A percentile compares a stretch with the other conserved stretches of the same genome.
Conservation (phyloP, 1,140 invertebrate genomes). For the Popillia japonica region DNA sequence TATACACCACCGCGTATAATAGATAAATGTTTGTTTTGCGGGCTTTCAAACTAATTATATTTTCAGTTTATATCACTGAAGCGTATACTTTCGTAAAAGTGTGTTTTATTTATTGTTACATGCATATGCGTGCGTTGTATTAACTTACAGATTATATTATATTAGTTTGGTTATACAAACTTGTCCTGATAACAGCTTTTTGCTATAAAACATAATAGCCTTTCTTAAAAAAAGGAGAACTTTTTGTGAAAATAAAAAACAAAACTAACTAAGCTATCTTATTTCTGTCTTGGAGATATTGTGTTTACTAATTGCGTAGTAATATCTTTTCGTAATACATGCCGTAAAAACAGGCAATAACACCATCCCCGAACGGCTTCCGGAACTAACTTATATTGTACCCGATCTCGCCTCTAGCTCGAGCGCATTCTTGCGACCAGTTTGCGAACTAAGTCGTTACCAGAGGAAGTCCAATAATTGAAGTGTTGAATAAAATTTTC, state of each 20-base stretch:
- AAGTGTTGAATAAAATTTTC: conserved; percentile 35
- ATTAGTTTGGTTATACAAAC: too few relatives aligned
- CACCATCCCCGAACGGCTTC: background rate
- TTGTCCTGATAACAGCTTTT: too few relatives aligned
- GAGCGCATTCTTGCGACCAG: conserved; percentile 21
- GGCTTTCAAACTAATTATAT: conserved; percentile 15
- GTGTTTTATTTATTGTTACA: too few relatives aligned
- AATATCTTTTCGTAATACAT: conserved; percentile 15
- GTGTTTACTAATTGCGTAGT: conserved; percentile 2
- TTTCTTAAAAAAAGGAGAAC: too few relatives aligned
- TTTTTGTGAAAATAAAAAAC: too few relatives aligned
- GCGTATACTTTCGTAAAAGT: background rate
- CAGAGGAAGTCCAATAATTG: conserved; percentile 22
- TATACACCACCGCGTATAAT: background rate
- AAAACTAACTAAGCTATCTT: too few relatives aligned
- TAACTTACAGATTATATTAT: too few relatives aligned
- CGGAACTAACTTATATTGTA: background rate
- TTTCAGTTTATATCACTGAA: background rate
- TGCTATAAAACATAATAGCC: too few relatives aligned
- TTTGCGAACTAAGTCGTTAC: conserved; percentile 25
- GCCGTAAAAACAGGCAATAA: conserved; percentile 5
- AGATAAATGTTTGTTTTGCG: conserved; percentile 6
- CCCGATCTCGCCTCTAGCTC: background rate
- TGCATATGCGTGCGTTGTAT: too few relatives aligned
- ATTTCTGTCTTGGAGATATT: background rate